phyloP scores from a whole-genome alignment of 2,113 vertebrate genomes.

The Zosterops lateralis region DNA sequence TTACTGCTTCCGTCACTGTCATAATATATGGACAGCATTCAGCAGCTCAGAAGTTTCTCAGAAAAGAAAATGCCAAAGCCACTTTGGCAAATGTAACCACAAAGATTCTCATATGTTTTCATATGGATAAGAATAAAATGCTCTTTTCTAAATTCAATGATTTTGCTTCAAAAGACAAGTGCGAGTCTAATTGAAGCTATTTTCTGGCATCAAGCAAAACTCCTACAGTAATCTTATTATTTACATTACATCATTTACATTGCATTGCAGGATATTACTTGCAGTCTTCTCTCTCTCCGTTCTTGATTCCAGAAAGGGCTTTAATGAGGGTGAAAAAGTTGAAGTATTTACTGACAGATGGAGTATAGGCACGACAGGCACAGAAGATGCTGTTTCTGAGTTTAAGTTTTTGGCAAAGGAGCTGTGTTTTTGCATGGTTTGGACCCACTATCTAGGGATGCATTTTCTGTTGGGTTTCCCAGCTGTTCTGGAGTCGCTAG shows the following conservation, averaged over 20 bases:
- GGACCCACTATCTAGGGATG: background rate
- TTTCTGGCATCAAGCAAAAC: background rate
- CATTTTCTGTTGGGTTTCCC: background rate
- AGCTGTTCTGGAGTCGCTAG: background rate
- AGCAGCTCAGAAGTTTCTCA: background rate
- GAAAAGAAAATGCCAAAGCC: background rate
- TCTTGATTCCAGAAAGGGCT: background rate
- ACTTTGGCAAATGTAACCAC: background rate
- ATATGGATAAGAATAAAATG: conserved; percentile 6
- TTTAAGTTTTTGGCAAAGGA: background rate
- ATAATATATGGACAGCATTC: background rate
- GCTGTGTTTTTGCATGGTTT: background rate
- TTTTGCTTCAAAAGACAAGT: conserved; percentile 15
- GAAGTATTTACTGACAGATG: background rate
- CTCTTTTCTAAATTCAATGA: background rate
- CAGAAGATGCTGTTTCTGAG: background rate
- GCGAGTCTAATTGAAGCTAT: background rate
- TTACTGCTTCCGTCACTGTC: background rate
- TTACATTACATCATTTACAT: background rate
- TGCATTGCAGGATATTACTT: background rate
- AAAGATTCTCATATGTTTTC: conserved; percentile 2
- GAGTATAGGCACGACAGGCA: background rate
- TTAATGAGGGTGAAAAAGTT: background rate
- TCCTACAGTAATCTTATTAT: background rate
- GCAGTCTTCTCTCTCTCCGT: background rate